phyloP scores from a whole-genome alignment of 2,797 vertebrate genomes.

The Pipistrellus kuhlii region DNA sequence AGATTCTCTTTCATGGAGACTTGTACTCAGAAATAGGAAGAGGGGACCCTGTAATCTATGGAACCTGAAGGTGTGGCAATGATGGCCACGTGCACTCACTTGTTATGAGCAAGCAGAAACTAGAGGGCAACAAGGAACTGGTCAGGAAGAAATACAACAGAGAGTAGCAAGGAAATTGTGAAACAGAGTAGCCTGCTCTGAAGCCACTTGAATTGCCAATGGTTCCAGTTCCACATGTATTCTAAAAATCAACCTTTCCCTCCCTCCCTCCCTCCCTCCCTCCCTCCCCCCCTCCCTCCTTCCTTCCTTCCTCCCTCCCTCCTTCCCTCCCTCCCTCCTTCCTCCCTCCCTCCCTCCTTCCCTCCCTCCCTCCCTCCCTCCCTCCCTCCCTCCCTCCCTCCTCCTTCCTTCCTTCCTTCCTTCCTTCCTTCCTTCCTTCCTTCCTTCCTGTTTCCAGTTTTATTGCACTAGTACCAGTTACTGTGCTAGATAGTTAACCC shows the following conservation, averaged over 20 bases:
- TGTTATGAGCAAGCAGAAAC: not conserved
- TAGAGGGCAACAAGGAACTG: not conserved
- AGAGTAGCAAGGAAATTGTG: not conserved
- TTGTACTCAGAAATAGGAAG: not conserved
- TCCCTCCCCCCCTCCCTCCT: not conserved
- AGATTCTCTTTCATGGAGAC: not conserved
- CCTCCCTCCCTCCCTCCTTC: fast-evolving
- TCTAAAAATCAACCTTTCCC: not conserved
- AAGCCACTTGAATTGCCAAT: not conserved
- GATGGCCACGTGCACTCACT: not conserved
- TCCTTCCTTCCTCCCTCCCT: not conserved
- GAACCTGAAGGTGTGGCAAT: not conserved
- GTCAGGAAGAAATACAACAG: not conserved
- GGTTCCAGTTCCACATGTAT: not conserved
- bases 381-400: fast-evolving
- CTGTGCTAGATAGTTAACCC: not conserved
- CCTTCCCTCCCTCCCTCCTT: not conserved
- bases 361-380: not conserved
- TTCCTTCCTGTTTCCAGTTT: not conserved
- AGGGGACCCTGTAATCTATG: not conserved
- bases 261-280: not conserved
- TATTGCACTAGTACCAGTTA: not conserved
- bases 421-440: not conserved
- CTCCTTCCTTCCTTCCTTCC: not conserved
- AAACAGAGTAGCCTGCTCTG: not conserved